These are phyloP conservation scores for Erpornis zantholeuca DNA, from an alignment of 2,113 vertebrate species.

Conservation along the genomic window DNA sequence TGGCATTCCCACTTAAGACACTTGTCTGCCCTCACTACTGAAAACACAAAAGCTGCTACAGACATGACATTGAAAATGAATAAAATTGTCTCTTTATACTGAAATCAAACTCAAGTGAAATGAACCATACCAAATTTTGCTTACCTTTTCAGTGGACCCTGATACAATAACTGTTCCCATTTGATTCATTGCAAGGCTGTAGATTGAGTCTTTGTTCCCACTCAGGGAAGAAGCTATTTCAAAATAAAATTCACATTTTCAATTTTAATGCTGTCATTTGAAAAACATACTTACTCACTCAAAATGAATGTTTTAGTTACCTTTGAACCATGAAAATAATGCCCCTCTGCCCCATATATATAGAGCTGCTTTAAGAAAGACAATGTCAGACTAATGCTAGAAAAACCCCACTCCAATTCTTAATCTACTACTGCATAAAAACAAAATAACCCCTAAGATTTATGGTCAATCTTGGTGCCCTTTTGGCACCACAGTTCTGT, in stretches of 20 bases:
- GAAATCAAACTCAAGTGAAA: background rate
- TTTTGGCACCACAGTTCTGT: background rate
- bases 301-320: background rate
- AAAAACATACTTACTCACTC: background rate
- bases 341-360: background rate
- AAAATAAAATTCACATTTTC: constrained; percentile 33
- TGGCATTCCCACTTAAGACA: background rate
- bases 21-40: background rate
- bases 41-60: background rate
- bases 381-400: background rate
- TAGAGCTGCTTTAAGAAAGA: background rate
- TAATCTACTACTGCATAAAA: background rate
- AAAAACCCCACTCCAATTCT: background rate
- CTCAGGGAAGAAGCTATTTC: constrained; percentile 93
- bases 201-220: constrained; percentile 99
- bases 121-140: background rate
- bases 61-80: background rate
- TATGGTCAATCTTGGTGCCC: background rate
- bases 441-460: background rate
- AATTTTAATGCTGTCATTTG: background rate
- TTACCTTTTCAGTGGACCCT: constrained; percentile 98
- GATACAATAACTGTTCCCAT: constrained; percentile 98
- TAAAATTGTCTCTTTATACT: background rate
- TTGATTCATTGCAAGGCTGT: constrained; percentile 99
- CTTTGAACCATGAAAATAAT: background rate